Conservation (phyloP, 2,888 invertebrate genomes). For the Eumerus sabulonum region DNA sequence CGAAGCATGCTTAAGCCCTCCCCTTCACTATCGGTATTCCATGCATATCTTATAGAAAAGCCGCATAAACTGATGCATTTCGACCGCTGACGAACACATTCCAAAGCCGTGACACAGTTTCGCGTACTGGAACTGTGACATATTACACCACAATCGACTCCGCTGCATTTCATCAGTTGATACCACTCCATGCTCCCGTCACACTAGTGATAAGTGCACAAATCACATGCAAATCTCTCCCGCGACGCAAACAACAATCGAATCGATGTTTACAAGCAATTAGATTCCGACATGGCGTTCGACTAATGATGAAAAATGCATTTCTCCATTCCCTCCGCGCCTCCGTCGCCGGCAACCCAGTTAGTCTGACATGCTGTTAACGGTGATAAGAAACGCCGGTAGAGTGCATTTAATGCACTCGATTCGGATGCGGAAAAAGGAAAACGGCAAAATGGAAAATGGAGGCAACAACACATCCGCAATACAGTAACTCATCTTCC, state of each 20-base stretch:
- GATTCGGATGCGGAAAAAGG: constrained; percentile 4
- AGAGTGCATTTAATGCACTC: constrained; percentile 24
- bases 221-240: constrained; percentile 21
- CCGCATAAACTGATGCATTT: too few species aligned
- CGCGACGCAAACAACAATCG: too few species aligned
- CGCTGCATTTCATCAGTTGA: too few species aligned
- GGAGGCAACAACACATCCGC: constrained; percentile 43
- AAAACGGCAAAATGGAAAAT: constrained; percentile 3
- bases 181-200: constrained; percentile 19
- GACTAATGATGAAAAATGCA: constrained; percentile 58
- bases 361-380: too few species aligned
- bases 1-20: too few species aligned
- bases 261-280: constrained; percentile 28
- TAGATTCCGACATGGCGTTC: constrained; percentile 8
- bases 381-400: constrained; percentile 40
- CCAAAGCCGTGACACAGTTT: constrained; percentile 9
- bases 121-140: too few species aligned
- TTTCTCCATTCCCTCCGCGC: constrained; percentile 5
- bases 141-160: too few species aligned
- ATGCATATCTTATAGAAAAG: too few species aligned
- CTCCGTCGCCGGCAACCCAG: too few species aligned
- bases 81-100: constrained; percentile 21
- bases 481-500: constrained; percentile 51
- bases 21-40: too few species aligned
- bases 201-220: constrained; percentile 38